Percentiles rank a stretch among this genome's conserved stretches.
phyloP scores from a whole-genome alignment of 2,888 invertebrate species.

The Conomelus anceps region DNA sequence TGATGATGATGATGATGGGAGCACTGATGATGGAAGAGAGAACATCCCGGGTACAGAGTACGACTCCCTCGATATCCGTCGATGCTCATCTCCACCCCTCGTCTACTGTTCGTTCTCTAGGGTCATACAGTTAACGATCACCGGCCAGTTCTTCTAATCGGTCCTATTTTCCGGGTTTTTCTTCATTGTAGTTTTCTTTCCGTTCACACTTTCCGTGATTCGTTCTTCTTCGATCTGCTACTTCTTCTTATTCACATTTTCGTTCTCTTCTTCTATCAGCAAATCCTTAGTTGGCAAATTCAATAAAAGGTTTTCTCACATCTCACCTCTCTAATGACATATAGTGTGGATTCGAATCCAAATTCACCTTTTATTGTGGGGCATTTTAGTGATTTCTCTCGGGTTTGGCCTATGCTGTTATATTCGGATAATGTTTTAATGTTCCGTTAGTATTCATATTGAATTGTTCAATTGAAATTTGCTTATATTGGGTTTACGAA shows the following conservation, averaged over 20 bases:
- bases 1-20: background rate
- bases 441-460: too few relatives aligned
- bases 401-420: too few relatives aligned
- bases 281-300: background rate
- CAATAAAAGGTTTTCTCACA: background rate
- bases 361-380: too few relatives aligned
- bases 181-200: background rate
- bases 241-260: background rate
- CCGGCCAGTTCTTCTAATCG: background rate
- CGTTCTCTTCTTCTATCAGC: background rate
- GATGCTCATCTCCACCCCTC: background rate
- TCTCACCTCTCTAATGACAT: background rate
- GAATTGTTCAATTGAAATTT: too few relatives aligned
- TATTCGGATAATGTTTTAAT: too few relatives aligned
- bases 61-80: background rate
- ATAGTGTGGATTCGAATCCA: too few relatives aligned
- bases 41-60: background rate
- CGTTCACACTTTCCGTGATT: background rate
- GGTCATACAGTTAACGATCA: background rate
- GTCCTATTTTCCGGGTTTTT: background rate
- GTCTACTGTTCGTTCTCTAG: background rate
- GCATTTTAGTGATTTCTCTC: too few relatives aligned
- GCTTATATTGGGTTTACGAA: too few relatives aligned
- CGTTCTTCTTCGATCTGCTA: background rate
- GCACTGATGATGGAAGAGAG: background rate